Conservation (phyloP, 2,113 vertebrate species). For the Tenrec ecaudatus region DNA sequence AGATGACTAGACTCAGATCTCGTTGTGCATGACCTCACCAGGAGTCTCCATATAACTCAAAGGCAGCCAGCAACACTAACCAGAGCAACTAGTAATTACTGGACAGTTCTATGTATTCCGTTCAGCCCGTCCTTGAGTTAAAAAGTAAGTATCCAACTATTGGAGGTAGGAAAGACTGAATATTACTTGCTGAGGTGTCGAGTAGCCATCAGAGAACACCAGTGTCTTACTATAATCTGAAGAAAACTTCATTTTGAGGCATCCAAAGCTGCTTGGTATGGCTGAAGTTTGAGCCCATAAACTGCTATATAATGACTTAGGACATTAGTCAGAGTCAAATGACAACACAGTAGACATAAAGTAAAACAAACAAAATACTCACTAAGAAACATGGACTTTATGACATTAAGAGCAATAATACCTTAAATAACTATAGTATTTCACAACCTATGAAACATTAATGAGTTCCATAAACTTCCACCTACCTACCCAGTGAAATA, state of each 20-base stretch:
- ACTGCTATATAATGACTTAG: neutral
- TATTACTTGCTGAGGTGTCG: neutral
- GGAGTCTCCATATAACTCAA: neutral
- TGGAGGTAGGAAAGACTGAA: neutral
- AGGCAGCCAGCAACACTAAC: neutral
- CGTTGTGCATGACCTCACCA: neutral
- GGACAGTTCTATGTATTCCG: neutral
- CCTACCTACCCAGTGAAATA: neutral
- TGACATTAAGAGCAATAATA: neutral
- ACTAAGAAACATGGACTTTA: neutral
- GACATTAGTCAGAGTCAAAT: slow-evolving; percentile 3
- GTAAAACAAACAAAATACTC: neutral
- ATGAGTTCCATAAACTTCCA: slow-evolving; percentile 4
- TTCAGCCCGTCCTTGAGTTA: neutral
- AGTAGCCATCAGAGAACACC: neutral
- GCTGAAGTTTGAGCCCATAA: slow-evolving; percentile 12
- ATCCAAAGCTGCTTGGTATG: neutral
- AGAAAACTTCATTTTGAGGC: neutral
- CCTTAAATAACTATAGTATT: neutral
- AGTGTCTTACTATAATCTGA: neutral
- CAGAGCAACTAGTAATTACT: neutral
- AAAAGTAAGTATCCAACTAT: neutral
- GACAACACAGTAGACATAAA: neutral
- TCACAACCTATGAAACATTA: neutral
- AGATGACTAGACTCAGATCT: neutral